Evolutionary conservation across 2,113 vertebrate genomes (phyloP), one percentile per base, ranked within the genome.

Genomic region (Pygoscelis adeliae): DNA sequence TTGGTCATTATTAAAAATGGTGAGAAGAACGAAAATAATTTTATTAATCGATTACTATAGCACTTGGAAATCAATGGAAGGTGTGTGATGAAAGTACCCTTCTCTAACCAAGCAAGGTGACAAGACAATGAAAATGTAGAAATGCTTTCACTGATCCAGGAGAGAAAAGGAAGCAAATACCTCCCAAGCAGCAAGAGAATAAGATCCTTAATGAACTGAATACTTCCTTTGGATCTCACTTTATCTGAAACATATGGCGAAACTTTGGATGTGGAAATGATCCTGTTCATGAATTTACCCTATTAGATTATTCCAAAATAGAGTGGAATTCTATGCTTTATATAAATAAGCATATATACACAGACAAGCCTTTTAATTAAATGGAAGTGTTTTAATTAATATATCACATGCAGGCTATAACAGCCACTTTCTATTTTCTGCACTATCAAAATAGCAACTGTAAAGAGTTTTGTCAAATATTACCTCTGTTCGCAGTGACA

Each of bases 381-480:
- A 61, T 55, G 10, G 2, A 18, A 58, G 8, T 61, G 11, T 42
- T 79, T 90, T 72, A 46, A 59, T 82, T 62, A 55, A 18, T 70
- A 10, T 12, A 22, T 40, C 11, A 30, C 21, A 30, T 36, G 40
- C 81, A 77, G 8, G 3, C 11, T 56, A 9, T 13, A 90, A 40
- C 27, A 69, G 5, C 26, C n/a, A 32, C 21, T 85, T 84, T 29
- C 15, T 58, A 20, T 72, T 83, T 88, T 66, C 42, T 81, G 25
- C 80, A n/a, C 10, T 26, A 26, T 66, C 30, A 73, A 82, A 82
- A 74, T 32, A 23, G 20, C 11, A 83, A 53, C 0, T 1, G 4
- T 73, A 22, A 92, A 40, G 44, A 83, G 5, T 73, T 83, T 86
- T 77, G n/a, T 95, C 46, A 86, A 77, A 52, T 90, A 36, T 50